These are phyloP conservation scores for Pristionchus exspectatus DNA, from an alignment of 2,888 invertebrate genomes.

Conservation along the genomic window DNA sequence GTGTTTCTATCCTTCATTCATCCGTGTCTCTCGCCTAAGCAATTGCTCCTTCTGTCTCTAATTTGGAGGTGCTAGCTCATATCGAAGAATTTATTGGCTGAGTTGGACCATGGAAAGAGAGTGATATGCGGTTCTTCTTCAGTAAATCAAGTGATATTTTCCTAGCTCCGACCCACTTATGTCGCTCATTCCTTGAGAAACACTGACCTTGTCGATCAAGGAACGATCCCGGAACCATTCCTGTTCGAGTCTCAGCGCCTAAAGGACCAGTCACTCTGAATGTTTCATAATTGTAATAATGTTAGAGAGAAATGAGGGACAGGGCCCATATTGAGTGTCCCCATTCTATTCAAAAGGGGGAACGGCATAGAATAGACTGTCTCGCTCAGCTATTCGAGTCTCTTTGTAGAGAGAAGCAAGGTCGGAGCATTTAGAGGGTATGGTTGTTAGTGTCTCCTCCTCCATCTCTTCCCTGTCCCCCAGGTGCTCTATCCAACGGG, in stretches of 20 bases:
- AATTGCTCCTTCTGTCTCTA: constrained; percentile 24
- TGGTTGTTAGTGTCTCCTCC: not conserved
- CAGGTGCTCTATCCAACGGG: not conserved
- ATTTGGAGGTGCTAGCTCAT: not conserved
- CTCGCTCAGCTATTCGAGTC: constrained; percentile 32
- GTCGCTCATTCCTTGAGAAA: not conserved
- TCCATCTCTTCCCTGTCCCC: not conserved
- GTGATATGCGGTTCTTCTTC: not conserved
- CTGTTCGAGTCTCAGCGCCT: not conserved
- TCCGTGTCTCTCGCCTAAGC: constrained; percentile 17
- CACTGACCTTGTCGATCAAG: not conserved
- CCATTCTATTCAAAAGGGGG: constrained; percentile 1
- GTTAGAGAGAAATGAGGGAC: constrained; percentile 18
- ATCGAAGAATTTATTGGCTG: not conserved
- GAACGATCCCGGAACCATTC: not conserved
- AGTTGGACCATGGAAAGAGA: not conserved
- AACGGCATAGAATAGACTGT: constrained; percentile 37
- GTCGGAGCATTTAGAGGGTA: constrained; percentile 41
- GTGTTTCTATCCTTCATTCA: constrained; percentile 43
- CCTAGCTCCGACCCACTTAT: not conserved
- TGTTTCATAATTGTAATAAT: constrained; percentile 51
- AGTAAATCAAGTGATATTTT: not conserved
- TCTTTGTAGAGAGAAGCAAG: constrained; percentile 42
- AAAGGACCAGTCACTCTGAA: constrained; percentile 16
- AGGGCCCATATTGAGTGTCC: constrained; percentile 39